Conservation (phyloP, 2,888 invertebrate genomes). For the Myopa testacea region DNA sequence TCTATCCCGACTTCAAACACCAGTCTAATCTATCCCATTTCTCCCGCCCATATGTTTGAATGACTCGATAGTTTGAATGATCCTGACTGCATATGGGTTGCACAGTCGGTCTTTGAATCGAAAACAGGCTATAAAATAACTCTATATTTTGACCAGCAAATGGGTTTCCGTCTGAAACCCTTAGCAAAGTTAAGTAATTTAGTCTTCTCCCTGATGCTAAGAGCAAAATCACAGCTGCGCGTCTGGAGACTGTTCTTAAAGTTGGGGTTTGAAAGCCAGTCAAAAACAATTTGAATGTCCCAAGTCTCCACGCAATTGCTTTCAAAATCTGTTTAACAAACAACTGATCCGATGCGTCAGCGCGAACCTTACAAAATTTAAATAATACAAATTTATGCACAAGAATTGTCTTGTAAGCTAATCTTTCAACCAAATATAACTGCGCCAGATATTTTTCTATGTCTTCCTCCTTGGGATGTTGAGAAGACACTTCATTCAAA, state of each 20-base stretch:
- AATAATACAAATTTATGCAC: conserved; percentile 29
- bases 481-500: conserved; percentile 18
- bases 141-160: conserved; percentile 10
- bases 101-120: conserved; percentile 33
- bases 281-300: conserved; percentile 37
- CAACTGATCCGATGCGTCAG: conserved; percentile 20
- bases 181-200: conserved; percentile 30
- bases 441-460: conserved; percentile 32
- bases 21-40: no score
- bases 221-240: conserved; percentile 22
- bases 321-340: conserved; percentile 17
- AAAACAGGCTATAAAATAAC: conserved; percentile 28
- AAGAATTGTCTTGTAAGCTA: conserved; percentile 33
- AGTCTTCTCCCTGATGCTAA: conserved; percentile 33
- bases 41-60: neutral
- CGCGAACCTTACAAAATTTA: conserved; percentile 30
- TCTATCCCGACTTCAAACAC: no score
- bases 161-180: conserved; percentile 30
- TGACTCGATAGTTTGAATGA: conserved; percentile 34
- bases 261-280: conserved; percentile 29
- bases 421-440: conserved; percentile 31
- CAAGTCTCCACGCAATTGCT: conserved; percentile 36
- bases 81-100: conserved; percentile 18
- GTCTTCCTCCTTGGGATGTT: conserved; percentile 8
- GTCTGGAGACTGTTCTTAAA: conserved; percentile 9